A percentile compares a stretch with the other conserved stretches of the same genome.
These are phyloP conservation scores for Oncorhynchus keta DNA, from an alignment of 2,113 vertebrate species.

Conservation along the genomic window DNA sequence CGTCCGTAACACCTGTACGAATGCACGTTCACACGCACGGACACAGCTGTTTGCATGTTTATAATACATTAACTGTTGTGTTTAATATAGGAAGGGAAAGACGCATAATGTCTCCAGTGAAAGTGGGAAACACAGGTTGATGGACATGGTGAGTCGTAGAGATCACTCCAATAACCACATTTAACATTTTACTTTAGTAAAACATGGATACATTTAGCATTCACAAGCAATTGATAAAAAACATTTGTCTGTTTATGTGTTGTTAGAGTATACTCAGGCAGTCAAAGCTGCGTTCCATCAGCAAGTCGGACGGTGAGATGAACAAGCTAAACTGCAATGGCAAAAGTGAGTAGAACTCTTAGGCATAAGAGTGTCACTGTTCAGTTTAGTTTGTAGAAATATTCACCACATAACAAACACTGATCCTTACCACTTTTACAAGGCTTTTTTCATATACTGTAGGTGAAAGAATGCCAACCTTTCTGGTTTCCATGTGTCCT, in stretches of 20 bases:
- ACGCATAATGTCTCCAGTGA: conserved; percentile 76
- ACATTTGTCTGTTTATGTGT: conserved; percentile 13
- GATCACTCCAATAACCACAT: no score
- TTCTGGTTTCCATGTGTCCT: conserved; percentile 20
- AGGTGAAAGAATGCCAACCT: not conserved
- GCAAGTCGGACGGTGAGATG: conserved; percentile 82
- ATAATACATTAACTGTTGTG: conserved; percentile 31
- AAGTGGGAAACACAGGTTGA: conserved; percentile 77
- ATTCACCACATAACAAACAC: no score
- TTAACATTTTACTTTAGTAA: no score
- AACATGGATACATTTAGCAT: no score
- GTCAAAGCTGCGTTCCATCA: conserved; percentile 82
- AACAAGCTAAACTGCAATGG: conserved; percentile 82
- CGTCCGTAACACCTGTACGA: no score
- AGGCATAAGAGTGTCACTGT: not conserved
- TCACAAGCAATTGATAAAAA: no score
- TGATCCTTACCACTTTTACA: not conserved
- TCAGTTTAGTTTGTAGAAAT: no score
- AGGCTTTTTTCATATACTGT: not conserved
- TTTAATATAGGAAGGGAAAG: conserved; percentile 77
- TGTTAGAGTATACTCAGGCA: conserved; percentile 77
- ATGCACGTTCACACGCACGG: not conserved
- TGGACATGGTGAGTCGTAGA: conserved; percentile 75
- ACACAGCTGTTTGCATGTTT: conserved; percentile 17
- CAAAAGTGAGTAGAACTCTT: conserved; percentile 75